These are phyloP conservation scores for Cnemophilus loriae DNA, from an alignment of 2,113 vertebrate species.

Conservation along the genomic window DNA sequence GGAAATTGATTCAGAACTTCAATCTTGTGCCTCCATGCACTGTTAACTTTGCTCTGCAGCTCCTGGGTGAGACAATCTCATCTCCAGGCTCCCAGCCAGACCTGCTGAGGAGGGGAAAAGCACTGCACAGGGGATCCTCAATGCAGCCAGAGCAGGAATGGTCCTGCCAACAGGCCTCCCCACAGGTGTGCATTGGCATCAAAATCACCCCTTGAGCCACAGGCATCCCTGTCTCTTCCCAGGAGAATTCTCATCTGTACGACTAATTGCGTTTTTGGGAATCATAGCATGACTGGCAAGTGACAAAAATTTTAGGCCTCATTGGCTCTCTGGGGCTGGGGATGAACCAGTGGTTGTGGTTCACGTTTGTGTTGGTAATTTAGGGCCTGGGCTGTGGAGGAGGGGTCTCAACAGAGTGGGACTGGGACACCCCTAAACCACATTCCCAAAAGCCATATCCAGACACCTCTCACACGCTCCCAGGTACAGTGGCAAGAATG, in stretches of 20 bases:
- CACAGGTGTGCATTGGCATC: rapidly evolving
- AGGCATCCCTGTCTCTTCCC: not conserved
- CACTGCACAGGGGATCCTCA: not conserved
- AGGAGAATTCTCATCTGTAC: not conserved
- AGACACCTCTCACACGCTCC: not conserved
- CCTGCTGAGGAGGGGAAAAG: not conserved
- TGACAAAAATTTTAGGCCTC: not conserved
- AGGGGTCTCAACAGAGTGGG: rapidly evolving
- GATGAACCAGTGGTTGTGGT: not conserved
- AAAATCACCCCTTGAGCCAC: not conserved
- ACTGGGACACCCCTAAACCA: not conserved
- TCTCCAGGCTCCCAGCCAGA: not conserved
- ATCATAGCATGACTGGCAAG: not conserved
- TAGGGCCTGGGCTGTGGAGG: not conserved
- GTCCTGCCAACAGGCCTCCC: not conserved
- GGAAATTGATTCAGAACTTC: conserved; percentile 34
- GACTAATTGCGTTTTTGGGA: not conserved
- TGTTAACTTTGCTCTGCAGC: not conserved
- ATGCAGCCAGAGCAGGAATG: not conserved
- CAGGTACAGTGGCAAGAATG: rapidly evolving
- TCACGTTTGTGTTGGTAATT: rapidly evolving
- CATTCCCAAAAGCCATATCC: not conserved
- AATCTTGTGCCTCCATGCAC: conserved; percentile 2
- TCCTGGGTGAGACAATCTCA: not conserved
- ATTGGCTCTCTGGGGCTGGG: not conserved